Base-by-base conservation (phyloP, 2,888 invertebrate genomes). In the Plebejus argus region DNA sequence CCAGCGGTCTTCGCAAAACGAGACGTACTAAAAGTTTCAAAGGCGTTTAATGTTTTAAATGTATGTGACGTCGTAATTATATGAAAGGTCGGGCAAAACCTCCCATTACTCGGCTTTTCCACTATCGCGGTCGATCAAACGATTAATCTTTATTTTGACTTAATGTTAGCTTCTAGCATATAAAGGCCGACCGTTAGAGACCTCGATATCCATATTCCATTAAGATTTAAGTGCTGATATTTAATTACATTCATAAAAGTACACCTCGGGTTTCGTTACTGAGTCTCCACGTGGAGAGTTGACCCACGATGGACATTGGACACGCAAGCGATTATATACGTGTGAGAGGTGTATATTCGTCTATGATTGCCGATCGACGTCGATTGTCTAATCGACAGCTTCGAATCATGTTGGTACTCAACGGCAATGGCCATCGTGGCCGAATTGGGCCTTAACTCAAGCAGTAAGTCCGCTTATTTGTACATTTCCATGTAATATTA, bases 221-320 rank as follows among this genome's bases (percentile, higher is more conserved):
- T 66, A 66, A 33, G 66, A 66, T 23, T 23, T 23, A 23, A 23
- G 61, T 61, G 20, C 61, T 61, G 23, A 61, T 61, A 61, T 61
- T 61, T 61, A 61, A 61, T 66, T 66, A 66, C 66, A 66, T 66
- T 66, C 20, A 28, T 18, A 5, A 66, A 61, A 61, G 61, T 23
- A 23, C 53, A 18, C 18, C 5, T 53, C 18, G 18, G 58, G 7
- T 28, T 8, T 61, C 8, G 23, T 66, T 66, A 28, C 15, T 49
- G 49, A 15, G 15, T 53, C 49, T 18, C 3, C 53, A 53, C 53
- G 18, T 45, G 8, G 3, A 39, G 39, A 45, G 45, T 45, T 45
- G 10, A 10, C 49, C 15, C 49, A 49, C 18, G 5, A 53, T 18
- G 4, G 4, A 53, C 18, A 18, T 1, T 18, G 4, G 4, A 53